Conservation (phyloP, 2,888 invertebrate genomes). For the Callyntrura sp. region DNA sequence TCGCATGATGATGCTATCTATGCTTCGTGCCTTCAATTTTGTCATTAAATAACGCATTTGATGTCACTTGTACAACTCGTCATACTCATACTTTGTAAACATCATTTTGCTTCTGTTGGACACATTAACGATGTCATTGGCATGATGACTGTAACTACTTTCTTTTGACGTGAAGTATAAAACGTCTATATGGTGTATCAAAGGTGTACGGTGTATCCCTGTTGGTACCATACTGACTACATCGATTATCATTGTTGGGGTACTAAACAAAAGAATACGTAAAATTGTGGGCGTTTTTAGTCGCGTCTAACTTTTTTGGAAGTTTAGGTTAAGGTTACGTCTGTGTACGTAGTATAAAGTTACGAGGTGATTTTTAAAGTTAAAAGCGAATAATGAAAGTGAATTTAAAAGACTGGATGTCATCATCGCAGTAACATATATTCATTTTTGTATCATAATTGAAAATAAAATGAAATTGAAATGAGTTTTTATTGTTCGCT, state of each 20-base stretch:
- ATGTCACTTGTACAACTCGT: slow-evolving; percentile 65
- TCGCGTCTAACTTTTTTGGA: not conserved
- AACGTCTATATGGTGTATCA: too few relatives aligned
- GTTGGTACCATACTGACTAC: not conserved
- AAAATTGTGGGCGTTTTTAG: not conserved
- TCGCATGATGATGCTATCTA: slow-evolving; percentile 43
- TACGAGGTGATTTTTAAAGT: not conserved
- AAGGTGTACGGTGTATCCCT: too few relatives aligned
- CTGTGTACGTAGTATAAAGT: too few relatives aligned
- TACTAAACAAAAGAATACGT: not conserved
- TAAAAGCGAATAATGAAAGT: not conserved
- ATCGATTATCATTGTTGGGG: not conserved
- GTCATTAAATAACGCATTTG: slow-evolving; percentile 55
- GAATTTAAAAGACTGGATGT: slow-evolving; percentile 17
- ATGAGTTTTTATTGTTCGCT: slow-evolving; percentile 64
- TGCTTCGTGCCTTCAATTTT: slow-evolving; percentile 65
- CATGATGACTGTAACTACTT: slow-evolving; percentile 36
- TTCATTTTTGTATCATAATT: not conserved
- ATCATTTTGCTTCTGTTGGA: not conserved
- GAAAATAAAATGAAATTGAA: slow-evolving; percentile 37
- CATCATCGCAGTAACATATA: not conserved
- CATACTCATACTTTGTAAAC: slow-evolving; percentile 41
- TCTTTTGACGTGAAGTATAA: not conserved
- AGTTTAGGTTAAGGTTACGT: too few relatives aligned
- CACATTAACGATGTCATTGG: slow-evolving; percentile 47